Base-by-base conservation (phyloP, 2,797 vertebrate species). In the Propithecus deckenii region DNA sequence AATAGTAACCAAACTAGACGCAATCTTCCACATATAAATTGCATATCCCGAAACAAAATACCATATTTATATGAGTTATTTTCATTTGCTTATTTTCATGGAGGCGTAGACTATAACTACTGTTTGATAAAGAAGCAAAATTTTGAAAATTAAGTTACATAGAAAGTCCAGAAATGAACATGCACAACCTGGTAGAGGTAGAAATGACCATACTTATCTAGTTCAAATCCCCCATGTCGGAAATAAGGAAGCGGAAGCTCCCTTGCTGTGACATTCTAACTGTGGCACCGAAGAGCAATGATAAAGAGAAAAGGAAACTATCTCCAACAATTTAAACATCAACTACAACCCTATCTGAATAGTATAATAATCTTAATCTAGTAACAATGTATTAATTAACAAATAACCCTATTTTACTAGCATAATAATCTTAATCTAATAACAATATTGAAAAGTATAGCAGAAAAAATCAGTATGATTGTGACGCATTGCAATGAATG, bases 11-110 rank as follows among this genome's bases (percentile, higher is more conserved):
- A 69, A 85, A 97, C 46, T 85, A 89, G 38, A 94, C 46, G 28
- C 1, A 75, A 1, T 55, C 8, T 65, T 10, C 28, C 72, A 46
- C 83, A 50, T 67, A 92, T 14, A 96, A 80, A 78, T 87, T 80
- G 5, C 12, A 25, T 46, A 76, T 89, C 74, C 20, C 95, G 11
- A 89, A 61, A 91, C 22, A 91, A 90, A 75, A 79, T 83, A 41
- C 20, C 75, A 71, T 65, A 89, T 4, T 48, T 89, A 20, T 5
- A 67, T 63, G 20, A 94, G 74, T 96, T 67, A 88, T 71, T 96
- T 95, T 88, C 28, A 91, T 55, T 72, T 52, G 65, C 25, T 95
- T 89, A 86, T 92, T 63, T 96, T 95, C 30, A 48, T 61, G 63
- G 81, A 75, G 76, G 22, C 28, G 72, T 89, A 88, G 95, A 85